A percentile compares a stretch with the other conserved stretches of the same genome.
These are phyloP conservation scores for Oxygymnocypris stewartii DNA, from an alignment of 2,113 vertebrate genomes.

Conservation along the genomic window DNA sequence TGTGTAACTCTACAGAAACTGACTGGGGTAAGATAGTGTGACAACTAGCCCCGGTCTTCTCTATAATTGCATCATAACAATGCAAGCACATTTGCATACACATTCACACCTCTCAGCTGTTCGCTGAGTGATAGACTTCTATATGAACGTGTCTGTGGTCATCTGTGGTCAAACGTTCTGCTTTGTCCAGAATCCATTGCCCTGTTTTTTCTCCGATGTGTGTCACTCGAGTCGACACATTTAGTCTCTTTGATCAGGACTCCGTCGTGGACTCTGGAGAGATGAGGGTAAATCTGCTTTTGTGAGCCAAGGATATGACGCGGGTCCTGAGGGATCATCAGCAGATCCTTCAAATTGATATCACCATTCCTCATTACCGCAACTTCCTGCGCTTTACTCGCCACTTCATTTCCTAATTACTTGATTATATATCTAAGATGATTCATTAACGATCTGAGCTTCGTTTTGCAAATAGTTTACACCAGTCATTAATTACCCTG, in stretches of 20 bases:
- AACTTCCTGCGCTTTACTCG: constrained; percentile 73
- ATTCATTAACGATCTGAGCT: constrained; percentile 73
- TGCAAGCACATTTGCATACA: not conserved
- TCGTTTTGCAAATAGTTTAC: constrained; percentile 72
- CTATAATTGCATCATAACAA: not conserved
- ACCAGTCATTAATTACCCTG: constrained; percentile 77
- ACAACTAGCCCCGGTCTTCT: not conserved
- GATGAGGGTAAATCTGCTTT: constrained; percentile 13
- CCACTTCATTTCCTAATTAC: constrained; percentile 78
- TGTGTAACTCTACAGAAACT: too few relatives aligned
- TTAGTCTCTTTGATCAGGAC: not conserved
- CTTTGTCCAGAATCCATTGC: not conserved
- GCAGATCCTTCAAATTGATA: constrained; percentile 77
- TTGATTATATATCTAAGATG: constrained; percentile 78
- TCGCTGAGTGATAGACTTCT: not conserved
- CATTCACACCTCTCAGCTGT: not conserved
- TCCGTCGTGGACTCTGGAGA: not conserved
- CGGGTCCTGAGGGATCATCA: constrained; percentile 67
- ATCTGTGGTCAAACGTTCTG: not conserved
- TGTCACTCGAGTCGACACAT: not conserved
- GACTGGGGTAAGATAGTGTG: not conserved
- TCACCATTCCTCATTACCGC: constrained; percentile 74
- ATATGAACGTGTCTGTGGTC: too few relatives aligned
- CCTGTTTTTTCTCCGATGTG: not conserved
- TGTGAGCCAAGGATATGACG: constrained; percentile 57